phyloP scores from a whole-genome alignment of 2,797 vertebrate genomes.

The Tapera naevia region DNA sequence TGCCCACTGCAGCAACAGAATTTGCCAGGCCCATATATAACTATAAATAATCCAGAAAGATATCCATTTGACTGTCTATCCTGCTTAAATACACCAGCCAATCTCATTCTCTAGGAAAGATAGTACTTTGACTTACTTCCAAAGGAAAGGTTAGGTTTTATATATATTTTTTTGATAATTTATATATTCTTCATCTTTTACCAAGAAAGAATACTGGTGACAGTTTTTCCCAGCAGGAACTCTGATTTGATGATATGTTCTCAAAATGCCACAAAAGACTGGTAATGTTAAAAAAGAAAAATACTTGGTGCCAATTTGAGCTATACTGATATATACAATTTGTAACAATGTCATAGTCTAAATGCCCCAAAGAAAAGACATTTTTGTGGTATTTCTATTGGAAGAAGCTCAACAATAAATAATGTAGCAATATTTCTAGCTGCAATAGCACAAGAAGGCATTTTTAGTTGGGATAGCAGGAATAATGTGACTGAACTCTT shows the following conservation, averaged over 20 bases:
- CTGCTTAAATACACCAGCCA: background rate
- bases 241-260: background rate
- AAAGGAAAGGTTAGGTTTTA: background rate
- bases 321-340: slow-evolving; percentile 69
- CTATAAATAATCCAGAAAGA: background rate
- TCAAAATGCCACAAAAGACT: slow-evolving; percentile 23
- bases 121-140: background rate
- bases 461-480: slow-evolving; percentile 36
- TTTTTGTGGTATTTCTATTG: slow-evolving; percentile 81
- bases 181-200: background rate
- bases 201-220: background rate
- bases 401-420: slow-evolving; percentile 70
- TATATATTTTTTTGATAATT: background rate
- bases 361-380: slow-evolving; percentile 65
- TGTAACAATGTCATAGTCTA: slow-evolving; percentile 66
- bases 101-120: background rate
- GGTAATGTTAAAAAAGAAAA: slow-evolving; percentile 22
- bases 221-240: background rate
- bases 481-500: slow-evolving; percentile 61
- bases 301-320: background rate
- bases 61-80: background rate
- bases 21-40: background rate
- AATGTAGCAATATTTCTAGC: slow-evolving; percentile 71
- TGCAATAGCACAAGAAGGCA: slow-evolving; percentile 61
- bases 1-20: background rate